Evolutionary conservation across 2,888 invertebrate species (phyloP), one percentile per base, ranked within the genome.

Genomic region (Hymenopus coronatus): DNA sequence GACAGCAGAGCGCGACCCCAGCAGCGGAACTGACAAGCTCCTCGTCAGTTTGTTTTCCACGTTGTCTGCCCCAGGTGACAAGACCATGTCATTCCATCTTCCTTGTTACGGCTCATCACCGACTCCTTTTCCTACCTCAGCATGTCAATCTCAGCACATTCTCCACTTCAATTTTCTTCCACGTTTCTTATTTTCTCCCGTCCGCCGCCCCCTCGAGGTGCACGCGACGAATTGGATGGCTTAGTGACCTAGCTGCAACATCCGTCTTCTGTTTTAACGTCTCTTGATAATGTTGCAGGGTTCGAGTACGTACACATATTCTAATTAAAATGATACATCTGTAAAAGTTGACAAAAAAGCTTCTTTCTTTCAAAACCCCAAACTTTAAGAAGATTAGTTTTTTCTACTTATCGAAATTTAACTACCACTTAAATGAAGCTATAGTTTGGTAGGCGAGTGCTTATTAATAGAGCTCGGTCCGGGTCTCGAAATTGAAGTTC

Each of bases 31-130:
- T 70, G 54, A 70, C 54, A 70, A 70, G 54, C 54, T 70, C 6
- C 54, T 70, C 54, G 54, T 70, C 54, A 70, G 54, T 70, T 70
- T n/a, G 70, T 88, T 88, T 88, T 85, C 85, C 82, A 84, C 54
- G 30, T 88, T 88, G 81, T 28, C 88, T 88, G 40, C 54, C 54
- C 54, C 54, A 70, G 54, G 54, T 70, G 54, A 70, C 54, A 70
- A 70, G 54, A 70, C 33, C 84, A 12, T 86, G 85, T 86, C 85
- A 81, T 86, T 86, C 28, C 54, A 86, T 86, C 70, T 86, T 28
- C 85, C 85, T 86, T 86, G 85, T 86, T 86, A 86, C 70, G 85
- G 54, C 70, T 81, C 81, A 86, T 86, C 86, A 86, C 28, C 81
- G 20, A 20, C 81, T 83, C 28, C 27, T 83, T 83, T 83, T 27